Base-by-base conservation (phyloP, 2,797 vertebrate genomes). In the Pygocentrus nattereri region DNA sequence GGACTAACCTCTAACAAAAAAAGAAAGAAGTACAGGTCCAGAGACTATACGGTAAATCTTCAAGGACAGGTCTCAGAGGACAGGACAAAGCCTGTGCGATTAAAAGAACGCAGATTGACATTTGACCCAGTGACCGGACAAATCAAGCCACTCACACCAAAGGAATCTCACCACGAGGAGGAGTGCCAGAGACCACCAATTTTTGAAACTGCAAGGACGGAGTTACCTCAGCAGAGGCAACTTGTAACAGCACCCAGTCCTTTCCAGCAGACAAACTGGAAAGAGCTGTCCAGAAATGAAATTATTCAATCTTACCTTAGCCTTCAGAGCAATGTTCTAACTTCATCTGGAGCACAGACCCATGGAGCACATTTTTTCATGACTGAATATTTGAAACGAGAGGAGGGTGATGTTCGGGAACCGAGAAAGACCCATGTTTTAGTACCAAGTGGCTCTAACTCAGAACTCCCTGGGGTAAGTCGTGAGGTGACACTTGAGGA, bases 241-340 rank as follows among this genome's bases (percentile, higher is more conserved):
- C 88, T 94, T 83, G 86, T 91, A 59, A 89, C 92, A 4, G 89
- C 95, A 84, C 95, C 96, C 78, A 98, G 95, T 88, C 97, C 98
- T 74, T 99, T 99, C 88, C 97, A 97, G 92, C 97, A 99, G 91
- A 99, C 98, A 62, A 99, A 99, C 96, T 99, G 98, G 98, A 98
- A 98, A 88, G 98, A 99, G 88, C 94, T 99, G 85, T 98, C 98
- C 49, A 94, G 96, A 87, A 99, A 98, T 0, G 97, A 99, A 93
- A 97, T 99, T 80, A 98, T 99, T 91, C 98, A 99, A 93, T 98
- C 97, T 19, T 99, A 99, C 95, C 95, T 99, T 94, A 97, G 95
- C 93, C 94, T 96, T 87, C 98, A 99, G 95, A 98, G 97, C 95
- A 99, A 97, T 82, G 94, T 99, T 93, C 96, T 99, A 78, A 98